A percentile compares a stretch with the other conserved stretches of the same genome.
Conservation (phyloP, 2,888 invertebrate species). For the Lasioglossum vierecki region DNA sequence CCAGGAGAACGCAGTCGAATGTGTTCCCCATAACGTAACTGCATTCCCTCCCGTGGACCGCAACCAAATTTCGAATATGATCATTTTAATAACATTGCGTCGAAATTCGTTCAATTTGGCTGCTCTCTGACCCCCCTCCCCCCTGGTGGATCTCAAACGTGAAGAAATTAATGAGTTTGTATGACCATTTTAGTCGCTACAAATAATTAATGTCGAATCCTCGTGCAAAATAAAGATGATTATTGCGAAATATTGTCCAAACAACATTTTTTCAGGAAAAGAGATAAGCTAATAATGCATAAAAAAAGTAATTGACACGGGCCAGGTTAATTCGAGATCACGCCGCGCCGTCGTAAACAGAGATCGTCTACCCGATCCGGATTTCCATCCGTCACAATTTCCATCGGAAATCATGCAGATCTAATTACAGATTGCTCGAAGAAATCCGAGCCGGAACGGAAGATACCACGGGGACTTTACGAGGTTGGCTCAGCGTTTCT, state of each 20-base stretch:
- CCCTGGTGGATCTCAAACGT: background rate
- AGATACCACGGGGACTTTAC: slow-evolving; percentile 24
- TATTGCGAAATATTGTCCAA: background rate
- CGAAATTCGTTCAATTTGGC: background rate
- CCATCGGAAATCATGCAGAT: slow-evolving; percentile 45
- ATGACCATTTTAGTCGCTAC: background rate
- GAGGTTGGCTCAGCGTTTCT: slow-evolving; percentile 49
- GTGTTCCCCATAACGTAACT: background rate
- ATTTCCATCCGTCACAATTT: slow-evolving; percentile 37
- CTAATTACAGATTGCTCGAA: slow-evolving; percentile 58
- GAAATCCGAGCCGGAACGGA: slow-evolving; percentile 31
- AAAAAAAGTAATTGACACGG: background rate
- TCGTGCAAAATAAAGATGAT: background rate
- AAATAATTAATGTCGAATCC: background rate
- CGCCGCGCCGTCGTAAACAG: slow-evolving; percentile 28
- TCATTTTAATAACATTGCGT: background rate
- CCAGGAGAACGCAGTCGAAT: background rate
- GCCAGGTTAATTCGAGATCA: slow-evolving; percentile 36
- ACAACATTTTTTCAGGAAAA: background rate
- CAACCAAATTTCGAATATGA: background rate
- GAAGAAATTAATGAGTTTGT: background rate
- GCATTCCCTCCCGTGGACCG: background rate
- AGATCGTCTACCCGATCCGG: slow-evolving; percentile 35
- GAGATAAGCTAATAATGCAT: background rate
- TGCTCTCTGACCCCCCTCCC: background rate